phyloP scores from a whole-genome alignment of 2,797 vertebrate genomes.

The Ficedula albicollis region DNA sequence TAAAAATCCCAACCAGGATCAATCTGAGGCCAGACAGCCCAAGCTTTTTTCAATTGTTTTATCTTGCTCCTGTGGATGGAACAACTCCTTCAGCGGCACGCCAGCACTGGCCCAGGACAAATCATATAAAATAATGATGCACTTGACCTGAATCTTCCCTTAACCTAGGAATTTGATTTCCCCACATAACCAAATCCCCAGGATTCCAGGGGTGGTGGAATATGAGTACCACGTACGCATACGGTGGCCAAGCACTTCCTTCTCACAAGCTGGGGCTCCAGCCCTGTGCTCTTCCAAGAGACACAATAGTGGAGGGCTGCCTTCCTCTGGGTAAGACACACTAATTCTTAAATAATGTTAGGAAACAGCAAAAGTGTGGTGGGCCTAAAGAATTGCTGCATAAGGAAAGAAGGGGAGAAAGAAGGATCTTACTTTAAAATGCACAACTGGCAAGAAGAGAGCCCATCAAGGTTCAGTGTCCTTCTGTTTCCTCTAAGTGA shows the following conservation, averaged over 20 bases:
- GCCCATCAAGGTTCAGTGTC: neutral
- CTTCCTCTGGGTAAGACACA: neutral
- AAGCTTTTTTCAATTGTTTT: neutral
- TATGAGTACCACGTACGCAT: neutral
- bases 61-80: neutral
- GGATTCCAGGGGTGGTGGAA: neutral
- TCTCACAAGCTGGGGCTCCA: neutral
- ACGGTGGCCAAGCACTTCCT: neutral
- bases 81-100: neutral
- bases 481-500: neutral
- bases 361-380: neutral
- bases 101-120: neutral
- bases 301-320: neutral
- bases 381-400: fast-evolving
- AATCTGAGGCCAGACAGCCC: neutral
- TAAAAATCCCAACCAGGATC: neutral
- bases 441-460: fast-evolving
- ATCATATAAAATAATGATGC: neutral
- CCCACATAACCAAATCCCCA: neutral
- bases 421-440: neutral
- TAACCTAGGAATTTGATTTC: neutral
- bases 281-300: neutral
- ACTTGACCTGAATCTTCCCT: neutral
- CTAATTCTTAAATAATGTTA: neutral
- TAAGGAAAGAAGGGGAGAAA: neutral